A percentile compares a stretch with the other conserved stretches of the same genome.
phyloP scores from a whole-genome alignment of 2,797 vertebrate species.

The Prunella strophiata region DNA sequence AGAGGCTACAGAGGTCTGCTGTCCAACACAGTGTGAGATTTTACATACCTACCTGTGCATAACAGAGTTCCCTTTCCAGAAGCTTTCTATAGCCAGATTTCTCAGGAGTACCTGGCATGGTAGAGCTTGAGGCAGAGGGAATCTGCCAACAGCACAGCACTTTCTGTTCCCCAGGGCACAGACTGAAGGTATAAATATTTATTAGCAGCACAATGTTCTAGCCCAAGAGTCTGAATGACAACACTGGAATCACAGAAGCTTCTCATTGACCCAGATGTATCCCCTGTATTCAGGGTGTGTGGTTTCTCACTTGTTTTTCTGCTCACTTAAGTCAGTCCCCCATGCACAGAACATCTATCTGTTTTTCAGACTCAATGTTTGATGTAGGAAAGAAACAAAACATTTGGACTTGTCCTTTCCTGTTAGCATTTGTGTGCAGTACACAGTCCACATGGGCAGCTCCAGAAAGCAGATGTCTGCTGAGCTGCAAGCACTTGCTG shows the following conservation, averaged over 20 bases:
- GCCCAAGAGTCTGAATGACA: neutral
- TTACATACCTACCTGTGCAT: neutral
- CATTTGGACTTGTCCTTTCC: neutral
- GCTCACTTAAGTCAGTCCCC: neutral
- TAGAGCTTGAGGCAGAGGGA: neutral
- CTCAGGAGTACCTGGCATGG: neutral
- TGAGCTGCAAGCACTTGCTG: rapidly evolving
- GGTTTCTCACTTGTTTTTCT: neutral
- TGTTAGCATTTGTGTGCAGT: neutral
- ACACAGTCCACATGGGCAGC: neutral
- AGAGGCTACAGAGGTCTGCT: neutral
- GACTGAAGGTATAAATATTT: neutral
- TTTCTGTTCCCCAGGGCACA: neutral
- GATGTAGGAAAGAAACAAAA: neutral
- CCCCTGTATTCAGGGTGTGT: neutral
- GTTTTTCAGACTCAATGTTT: neutral
- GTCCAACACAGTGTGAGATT: neutral
- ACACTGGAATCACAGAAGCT: neutral
- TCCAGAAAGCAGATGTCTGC: neutral
- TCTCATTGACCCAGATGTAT: rapidly evolving
- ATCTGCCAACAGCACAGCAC: neutral
- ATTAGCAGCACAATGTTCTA: neutral
- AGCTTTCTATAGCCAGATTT: neutral
- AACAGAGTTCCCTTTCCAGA: neutral
- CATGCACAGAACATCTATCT: neutral